Conservation (phyloP, 2,888 invertebrate species). For the Boloria selene region DNA sequence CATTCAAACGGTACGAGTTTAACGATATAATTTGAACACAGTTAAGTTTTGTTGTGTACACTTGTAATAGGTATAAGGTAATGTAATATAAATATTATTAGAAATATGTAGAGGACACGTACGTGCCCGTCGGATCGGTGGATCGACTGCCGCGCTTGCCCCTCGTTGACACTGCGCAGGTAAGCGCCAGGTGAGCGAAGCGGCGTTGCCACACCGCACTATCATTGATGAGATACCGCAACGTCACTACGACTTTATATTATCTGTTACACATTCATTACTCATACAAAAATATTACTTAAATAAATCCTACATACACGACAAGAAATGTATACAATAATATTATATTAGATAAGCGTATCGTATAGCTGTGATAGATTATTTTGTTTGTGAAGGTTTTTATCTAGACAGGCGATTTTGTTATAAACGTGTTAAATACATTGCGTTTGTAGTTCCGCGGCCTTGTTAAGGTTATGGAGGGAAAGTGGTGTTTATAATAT, state of each 20-base stretch:
- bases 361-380: slow-evolving; percentile 34
- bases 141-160: slow-evolving; percentile 71
- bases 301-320: slow-evolving; percentile 15
- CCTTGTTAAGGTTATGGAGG: slow-evolving; percentile 50
- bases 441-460: slow-evolving; percentile 51
- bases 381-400: slow-evolving; percentile 38
- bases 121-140: slow-evolving; percentile 67
- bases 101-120: slow-evolving; percentile 55
- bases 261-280: slow-evolving; percentile 61
- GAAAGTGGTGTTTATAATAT: slow-evolving; percentile 54
- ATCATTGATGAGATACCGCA: slow-evolving; percentile 79
- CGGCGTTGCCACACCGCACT: slow-evolving; percentile 81
- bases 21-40: slow-evolving; percentile 14
- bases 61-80: slow-evolving; percentile 1
- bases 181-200: slow-evolving; percentile 78
- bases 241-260: slow-evolving; percentile 60
- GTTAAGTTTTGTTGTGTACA: background rate
- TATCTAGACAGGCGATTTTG: slow-evolving; percentile 43
- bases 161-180: slow-evolving; percentile 80
- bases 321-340: slow-evolving; percentile 34
- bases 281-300: slow-evolving; percentile 46
- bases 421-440: slow-evolving; percentile 46
- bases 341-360: slow-evolving; percentile 20
- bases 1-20: slow-evolving; percentile 49
- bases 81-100: slow-evolving; percentile 55